Evolutionary conservation across 2,113 vertebrate species (phyloP).

Genomic region (Colinus virginianus): DNA sequence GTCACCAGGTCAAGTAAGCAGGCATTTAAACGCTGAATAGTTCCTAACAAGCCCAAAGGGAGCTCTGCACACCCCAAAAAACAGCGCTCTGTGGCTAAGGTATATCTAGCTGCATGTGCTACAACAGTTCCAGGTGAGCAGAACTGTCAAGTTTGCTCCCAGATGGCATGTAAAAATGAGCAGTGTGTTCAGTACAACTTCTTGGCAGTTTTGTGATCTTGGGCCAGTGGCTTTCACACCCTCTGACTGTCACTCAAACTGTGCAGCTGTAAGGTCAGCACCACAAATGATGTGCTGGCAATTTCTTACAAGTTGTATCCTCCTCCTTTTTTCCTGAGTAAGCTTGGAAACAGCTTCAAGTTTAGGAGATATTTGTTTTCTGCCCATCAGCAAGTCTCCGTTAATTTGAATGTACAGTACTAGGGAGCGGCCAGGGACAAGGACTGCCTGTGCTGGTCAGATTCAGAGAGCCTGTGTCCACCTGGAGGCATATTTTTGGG

Average conservation of each 20-base stretch:
- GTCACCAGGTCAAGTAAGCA: neutral
- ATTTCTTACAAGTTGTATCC: neutral
- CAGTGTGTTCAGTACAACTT: neutral
- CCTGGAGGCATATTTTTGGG: neutral
- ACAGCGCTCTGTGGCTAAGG: neutral
- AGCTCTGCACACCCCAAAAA: neutral
- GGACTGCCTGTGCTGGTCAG: neutral
- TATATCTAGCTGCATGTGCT: neutral
- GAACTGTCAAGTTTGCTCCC: neutral
- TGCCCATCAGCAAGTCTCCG: neutral
- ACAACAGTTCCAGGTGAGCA: neutral
- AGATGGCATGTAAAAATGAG: neutral
- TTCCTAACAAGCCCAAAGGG: neutral
- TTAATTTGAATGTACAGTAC: neutral
- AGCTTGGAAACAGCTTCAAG: neutral
- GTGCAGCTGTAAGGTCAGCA: neutral
- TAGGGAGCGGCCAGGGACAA: neutral
- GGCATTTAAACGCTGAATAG: neutral
- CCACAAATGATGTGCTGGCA: neutral
- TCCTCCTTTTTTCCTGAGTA: neutral
- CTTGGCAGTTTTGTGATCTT: neutral
- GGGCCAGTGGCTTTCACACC: neutral
- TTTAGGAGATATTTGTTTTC: neutral
- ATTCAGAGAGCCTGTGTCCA: neutral
- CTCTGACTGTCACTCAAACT: neutral